phyloP scores from a whole-genome alignment of 1,140 invertebrate genomes.

The Ruditapes philippinarum region DNA sequence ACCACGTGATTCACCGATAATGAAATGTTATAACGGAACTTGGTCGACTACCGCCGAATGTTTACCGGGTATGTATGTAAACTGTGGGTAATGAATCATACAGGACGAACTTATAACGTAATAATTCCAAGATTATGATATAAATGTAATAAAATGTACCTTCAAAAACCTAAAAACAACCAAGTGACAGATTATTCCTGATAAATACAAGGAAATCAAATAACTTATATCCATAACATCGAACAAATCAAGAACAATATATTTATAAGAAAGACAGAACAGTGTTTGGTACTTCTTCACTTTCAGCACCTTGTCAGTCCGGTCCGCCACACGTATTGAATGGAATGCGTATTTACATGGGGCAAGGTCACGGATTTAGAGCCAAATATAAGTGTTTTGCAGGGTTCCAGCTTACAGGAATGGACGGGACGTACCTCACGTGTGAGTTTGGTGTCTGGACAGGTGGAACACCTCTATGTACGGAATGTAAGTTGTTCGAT shows the following conservation, averaged over 20 bases:
- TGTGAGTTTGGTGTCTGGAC: constrained; percentile 79
- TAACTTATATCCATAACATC: no score
- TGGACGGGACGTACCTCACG: constrained; percentile 70
- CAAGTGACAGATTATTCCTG: no score
- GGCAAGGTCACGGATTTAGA: constrained; percentile 97
- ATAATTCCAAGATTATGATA: no score
- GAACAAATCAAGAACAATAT: no score
- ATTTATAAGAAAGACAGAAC: no score
- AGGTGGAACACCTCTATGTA: constrained; percentile 73
- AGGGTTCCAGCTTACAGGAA: constrained; percentile 91
- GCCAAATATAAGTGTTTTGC: constrained; percentile 97
- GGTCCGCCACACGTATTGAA: constrained; percentile 95
- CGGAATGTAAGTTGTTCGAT: constrained; percentile 73
- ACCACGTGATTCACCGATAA: constrained; percentile 91
- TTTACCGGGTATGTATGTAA: constrained; percentile 91
- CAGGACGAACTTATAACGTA: no score
- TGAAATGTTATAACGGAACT: constrained; percentile 97
- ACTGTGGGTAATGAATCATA: no score
- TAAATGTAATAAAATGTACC: no score
- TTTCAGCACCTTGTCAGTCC: constrained; percentile 92
- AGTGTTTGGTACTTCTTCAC: no score
- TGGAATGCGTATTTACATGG: constrained; percentile 98
- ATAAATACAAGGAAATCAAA: no score
- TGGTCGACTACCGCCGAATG: constrained; percentile 97
- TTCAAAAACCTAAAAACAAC: no score